Evolutionary conservation across 2,797 vertebrate species (phyloP).

Genomic region (Allobates femoralis): DNA sequence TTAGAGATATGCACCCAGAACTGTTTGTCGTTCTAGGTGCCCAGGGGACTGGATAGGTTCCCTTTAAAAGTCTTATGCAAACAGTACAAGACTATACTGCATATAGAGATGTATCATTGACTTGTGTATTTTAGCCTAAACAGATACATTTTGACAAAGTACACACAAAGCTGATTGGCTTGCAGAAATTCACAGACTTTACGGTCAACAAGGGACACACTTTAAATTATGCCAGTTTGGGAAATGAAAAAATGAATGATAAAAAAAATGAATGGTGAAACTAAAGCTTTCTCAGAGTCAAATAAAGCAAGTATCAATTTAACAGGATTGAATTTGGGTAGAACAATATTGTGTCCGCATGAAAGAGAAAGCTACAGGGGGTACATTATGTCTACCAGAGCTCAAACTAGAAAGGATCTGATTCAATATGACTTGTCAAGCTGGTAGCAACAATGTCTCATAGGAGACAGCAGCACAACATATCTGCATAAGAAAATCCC

Average conservation of each 20-base stretch:
- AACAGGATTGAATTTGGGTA: constrained; percentile 24
- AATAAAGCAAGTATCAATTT: constrained; percentile 2
- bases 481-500: constrained; percentile 71
- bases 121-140: not conserved
- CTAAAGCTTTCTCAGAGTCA: not conserved
- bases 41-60: too few species aligned
- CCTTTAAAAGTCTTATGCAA: too few species aligned
- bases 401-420: constrained; percentile 33
- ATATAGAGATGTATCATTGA: too few species aligned
- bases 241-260: not conserved
- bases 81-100: too few species aligned
- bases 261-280: not conserved
- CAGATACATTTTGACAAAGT: not conserved
- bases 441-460: constrained; percentile 57
- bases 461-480: constrained; percentile 73
- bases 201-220: not conserved
- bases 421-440: constrained; percentile 56
- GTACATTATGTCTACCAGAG: constrained; percentile 33
- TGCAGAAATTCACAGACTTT: not conserved
- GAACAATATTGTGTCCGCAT: constrained; percentile 21
- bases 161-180: not conserved
- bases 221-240: not conserved
- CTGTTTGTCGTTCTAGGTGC: too few species aligned
- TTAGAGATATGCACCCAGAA: too few species aligned
- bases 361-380: constrained; percentile 35